A percentile compares a stretch with the other conserved stretches of the same genome.
phyloP scores from a whole-genome alignment of 2,888 invertebrate genomes.

The Amblyteles armatorius region DNA sequence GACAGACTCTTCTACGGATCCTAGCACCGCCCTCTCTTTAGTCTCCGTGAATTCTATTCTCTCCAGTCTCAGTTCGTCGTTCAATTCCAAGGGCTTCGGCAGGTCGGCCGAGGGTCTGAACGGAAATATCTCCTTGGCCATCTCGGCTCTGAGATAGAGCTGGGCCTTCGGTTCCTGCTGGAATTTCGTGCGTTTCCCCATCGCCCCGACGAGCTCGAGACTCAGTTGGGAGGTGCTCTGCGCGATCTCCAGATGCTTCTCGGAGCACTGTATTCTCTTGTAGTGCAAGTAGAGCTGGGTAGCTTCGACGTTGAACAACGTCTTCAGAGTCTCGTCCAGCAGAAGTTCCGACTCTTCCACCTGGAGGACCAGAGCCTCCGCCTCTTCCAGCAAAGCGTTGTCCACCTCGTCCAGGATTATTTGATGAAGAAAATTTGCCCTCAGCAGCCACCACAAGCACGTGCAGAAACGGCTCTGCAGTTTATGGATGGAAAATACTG shows the following conservation, averaged over 20 bases:
- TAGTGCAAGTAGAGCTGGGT: constrained; percentile 90
- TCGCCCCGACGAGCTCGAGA: constrained; percentile 90
- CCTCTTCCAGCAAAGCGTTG: constrained; percentile 87
- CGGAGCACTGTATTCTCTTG: constrained; percentile 90
- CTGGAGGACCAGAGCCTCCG: constrained; percentile 85
- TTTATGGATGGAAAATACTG: constrained; percentile 79
- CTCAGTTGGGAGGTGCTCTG: constrained; percentile 88
- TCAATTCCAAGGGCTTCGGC: constrained; percentile 89
- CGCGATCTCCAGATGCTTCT: constrained; percentile 89
- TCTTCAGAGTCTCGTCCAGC: constrained; percentile 74
- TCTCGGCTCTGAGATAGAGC: constrained; percentile 89
- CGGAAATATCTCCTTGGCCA: constrained; percentile 84
- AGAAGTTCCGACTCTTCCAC: constrained; percentile 67
- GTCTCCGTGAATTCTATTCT: constrained; percentile 90
- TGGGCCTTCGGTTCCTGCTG: constrained; percentile 94
- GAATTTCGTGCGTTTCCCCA: constrained; percentile 96
- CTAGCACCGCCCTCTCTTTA: constrained; percentile 86
- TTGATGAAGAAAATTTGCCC: constrained; percentile 91
- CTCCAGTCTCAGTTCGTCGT: constrained; percentile 95
- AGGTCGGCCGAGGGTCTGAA: constrained; percentile 85
- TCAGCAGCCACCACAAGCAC: constrained; percentile 89
- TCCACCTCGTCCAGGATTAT: constrained; percentile 91
- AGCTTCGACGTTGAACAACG: constrained; percentile 86
- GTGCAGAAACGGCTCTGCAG: constrained; percentile 85
- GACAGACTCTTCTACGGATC: constrained; percentile 91